Conservation (phyloP, 30 jellyfish, hydroid and myxozoan genomes). For the Aurelia sp. region DNA sequence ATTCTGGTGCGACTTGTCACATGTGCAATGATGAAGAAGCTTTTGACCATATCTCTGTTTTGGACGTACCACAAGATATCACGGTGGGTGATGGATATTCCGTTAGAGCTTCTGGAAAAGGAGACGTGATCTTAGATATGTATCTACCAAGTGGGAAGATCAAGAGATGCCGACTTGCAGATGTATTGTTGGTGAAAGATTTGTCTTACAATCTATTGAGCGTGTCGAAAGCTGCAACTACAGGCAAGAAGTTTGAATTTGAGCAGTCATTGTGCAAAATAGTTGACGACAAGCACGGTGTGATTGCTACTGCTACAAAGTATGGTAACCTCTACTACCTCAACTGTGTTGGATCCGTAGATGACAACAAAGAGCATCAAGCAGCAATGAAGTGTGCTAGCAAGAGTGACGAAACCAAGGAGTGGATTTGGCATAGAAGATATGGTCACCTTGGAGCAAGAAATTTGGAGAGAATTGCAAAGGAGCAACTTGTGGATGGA, state of each 20-base stretch:
- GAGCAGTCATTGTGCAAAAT: slow-evolving; percentile 1
- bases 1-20: slow-evolving; percentile 75
- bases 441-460: slow-evolving; percentile 55
- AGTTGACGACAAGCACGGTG: background rate
- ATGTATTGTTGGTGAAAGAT: slow-evolving; percentile 14
- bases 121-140: slow-evolving; percentile 7
- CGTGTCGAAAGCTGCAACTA: slow-evolving; percentile 24
- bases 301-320: slow-evolving; percentile 14
- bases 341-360: slow-evolving; percentile 26
- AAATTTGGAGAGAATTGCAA: background rate
- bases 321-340: slow-evolving; percentile 62
- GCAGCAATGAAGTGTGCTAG: background rate
- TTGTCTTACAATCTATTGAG: slow-evolving; percentile 31
- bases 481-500: slow-evolving; percentile 50
- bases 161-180: background rate
- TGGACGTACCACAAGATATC: too few species aligned
- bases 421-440: slow-evolving; percentile 46
- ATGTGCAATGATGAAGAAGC: slow-evolving; percentile 44
- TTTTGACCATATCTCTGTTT: too few species aligned
- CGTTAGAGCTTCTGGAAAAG: slow-evolving; percentile 28
- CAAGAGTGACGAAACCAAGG: slow-evolving; percentile 15
- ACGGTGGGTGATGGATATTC: background rate
- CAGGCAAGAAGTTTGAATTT: slow-evolving; percentile 32
- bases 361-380: background rate
- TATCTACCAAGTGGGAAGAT: slow-evolving; percentile 34